Percentiles rank a stretch among this genome's conserved stretches.
These are phyloP conservation scores for Valencia hispanica DNA, from an alignment of 2,797 vertebrate genomes.

Conservation along the genomic window DNA sequence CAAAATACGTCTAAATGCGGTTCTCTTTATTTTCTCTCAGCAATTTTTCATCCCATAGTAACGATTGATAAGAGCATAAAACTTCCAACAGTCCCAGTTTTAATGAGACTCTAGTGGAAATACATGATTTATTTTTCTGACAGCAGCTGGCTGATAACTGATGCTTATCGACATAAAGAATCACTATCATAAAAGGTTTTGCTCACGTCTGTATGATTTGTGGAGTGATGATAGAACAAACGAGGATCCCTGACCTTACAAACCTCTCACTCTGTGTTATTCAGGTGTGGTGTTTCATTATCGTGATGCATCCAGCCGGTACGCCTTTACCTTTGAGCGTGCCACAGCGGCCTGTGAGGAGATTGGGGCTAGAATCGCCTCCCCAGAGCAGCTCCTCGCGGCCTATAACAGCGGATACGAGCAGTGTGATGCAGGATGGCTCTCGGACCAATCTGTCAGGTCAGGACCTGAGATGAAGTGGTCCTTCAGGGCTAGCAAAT, in stretches of 20 bases:
- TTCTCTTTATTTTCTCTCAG: too few relatives aligned
- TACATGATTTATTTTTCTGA: too few relatives aligned
- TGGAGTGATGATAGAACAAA: not conserved
- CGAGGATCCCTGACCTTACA: not conserved
- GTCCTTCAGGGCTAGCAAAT: constrained; percentile 5
- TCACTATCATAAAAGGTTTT: not conserved
- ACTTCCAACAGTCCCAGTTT: too few relatives aligned
- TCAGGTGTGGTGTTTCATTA: constrained; percentile 96
- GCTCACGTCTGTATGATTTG: not conserved
- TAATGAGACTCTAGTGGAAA: not conserved
- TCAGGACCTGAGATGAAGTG: constrained; percentile 54
- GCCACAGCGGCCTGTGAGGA: constrained; percentile 87
- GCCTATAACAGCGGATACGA: constrained; percentile 91
- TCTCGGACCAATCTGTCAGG: constrained; percentile 93
- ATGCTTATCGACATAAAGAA: too few relatives aligned
- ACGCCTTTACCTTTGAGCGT: constrained; percentile 86
- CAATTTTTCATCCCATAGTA: too few relatives aligned
- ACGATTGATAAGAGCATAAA: too few relatives aligned
- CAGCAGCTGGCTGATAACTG: not conserved
- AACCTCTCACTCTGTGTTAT: constrained; percentile 6
- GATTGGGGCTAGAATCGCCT: constrained; percentile 88
- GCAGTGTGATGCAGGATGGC: constrained; percentile 95
- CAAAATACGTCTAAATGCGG: too few relatives aligned
- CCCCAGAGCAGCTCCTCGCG: constrained; percentile 90
- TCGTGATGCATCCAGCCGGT: constrained; percentile 87